phyloP scores from a whole-genome alignment of 2,113 vertebrate species.

The Thunnus maccoyii region DNA sequence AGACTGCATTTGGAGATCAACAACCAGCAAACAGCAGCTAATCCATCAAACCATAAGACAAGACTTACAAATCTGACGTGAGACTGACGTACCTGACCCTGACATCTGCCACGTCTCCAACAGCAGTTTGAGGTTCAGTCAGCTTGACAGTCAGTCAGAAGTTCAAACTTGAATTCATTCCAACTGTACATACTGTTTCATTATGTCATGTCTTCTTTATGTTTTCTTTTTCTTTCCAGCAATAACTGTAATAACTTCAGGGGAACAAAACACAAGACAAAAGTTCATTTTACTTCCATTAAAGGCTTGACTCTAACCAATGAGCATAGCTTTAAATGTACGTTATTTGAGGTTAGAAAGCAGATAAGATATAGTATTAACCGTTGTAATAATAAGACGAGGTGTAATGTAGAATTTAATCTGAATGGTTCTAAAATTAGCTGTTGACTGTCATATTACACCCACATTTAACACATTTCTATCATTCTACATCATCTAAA shows the following conservation, averaged over 20 bases:
- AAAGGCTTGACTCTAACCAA: not conserved
- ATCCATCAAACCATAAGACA: slow-evolving; percentile 1
- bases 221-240: too few species aligned
- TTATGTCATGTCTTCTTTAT: not conserved
- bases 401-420: not conserved
- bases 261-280: not conserved
- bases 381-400: not conserved
- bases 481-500: not conserved
- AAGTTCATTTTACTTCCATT: not conserved
- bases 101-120: slow-evolving; percentile 12
- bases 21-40: slow-evolving; percentile 2
- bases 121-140: not conserved
- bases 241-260: not conserved
- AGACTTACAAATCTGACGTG: not conserved
- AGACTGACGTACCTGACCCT: slow-evolving; percentile 9
- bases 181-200: not conserved
- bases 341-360: not conserved
- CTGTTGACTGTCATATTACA: not conserved
- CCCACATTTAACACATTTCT: not conserved
- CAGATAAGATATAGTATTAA: too few species aligned
- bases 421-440: not conserved
- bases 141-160: slow-evolving; percentile 2
- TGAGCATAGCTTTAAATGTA: not conserved
- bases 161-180: slow-evolving; percentile 1
- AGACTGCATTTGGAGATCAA: not conserved